Conservation (phyloP, 2,888 invertebrate species). For the Holacanthella duospinosa region DNA sequence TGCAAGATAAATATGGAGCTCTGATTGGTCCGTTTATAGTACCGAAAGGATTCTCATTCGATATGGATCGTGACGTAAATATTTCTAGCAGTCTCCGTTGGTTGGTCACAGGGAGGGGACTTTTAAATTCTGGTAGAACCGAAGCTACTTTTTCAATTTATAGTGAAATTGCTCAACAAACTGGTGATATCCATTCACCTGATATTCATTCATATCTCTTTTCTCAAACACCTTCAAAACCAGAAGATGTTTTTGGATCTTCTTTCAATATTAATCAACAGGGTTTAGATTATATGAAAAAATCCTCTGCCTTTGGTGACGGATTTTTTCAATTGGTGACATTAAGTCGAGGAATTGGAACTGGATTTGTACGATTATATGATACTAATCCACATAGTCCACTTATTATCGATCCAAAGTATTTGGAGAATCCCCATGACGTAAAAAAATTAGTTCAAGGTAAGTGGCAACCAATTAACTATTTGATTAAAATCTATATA, state of each 20-base stretch:
- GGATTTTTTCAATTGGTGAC: constrained; percentile 27
- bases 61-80: constrained; percentile 17
- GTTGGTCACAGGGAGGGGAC: constrained; percentile 16
- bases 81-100: not conserved
- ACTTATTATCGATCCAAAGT: constrained; percentile 26
- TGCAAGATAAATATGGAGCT: constrained; percentile 32
- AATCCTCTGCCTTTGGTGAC: constrained; percentile 12
- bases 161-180: constrained; percentile 13
- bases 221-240: not conserved
- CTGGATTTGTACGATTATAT: constrained; percentile 18
- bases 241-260: not conserved
- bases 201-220: constrained; percentile 29
- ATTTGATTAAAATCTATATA: no score
- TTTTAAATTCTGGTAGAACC: constrained; percentile 16
- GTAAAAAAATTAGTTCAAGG: constrained; percentile 24
- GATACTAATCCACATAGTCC: constrained; percentile 20
- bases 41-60: constrained; percentile 16
- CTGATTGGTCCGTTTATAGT: constrained; percentile 28
- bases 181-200: constrained; percentile 15
- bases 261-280: not conserved
- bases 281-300: not conserved
- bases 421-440: constrained; percentile 23
- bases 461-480: no score
- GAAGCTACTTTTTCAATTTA: constrained; percentile 25
- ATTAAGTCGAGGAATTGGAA: constrained; percentile 19